Percentiles rank a stretch among this genome's conserved stretches.
These are phyloP conservation scores for Sapayoa aenigma DNA, from an alignment of 2,113 vertebrate genomes.

Conservation along the genomic window DNA sequence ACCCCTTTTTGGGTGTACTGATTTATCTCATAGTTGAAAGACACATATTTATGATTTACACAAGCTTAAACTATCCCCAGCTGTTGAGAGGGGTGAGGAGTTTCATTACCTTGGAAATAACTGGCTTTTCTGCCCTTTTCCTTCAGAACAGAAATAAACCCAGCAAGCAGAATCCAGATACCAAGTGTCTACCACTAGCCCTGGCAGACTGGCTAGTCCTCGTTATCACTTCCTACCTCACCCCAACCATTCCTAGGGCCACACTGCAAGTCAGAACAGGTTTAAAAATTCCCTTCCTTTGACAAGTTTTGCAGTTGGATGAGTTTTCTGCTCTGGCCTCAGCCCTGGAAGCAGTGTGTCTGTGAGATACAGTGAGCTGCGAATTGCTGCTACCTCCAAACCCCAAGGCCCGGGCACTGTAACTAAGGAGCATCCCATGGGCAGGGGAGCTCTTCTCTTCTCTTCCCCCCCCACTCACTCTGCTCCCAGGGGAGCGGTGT, in stretches of 20 bases:
- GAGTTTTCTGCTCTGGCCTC: not conserved
- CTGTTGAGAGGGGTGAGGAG: not conserved
- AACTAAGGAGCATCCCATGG: not conserved
- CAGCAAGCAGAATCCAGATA: not conserved
- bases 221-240: not conserved
- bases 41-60: not conserved
- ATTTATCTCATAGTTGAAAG: not conserved
- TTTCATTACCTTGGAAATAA: not conserved
- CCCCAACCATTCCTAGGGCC: not conserved
- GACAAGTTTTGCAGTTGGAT: not conserved
- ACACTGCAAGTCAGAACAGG: not conserved
- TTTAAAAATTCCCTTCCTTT: not conserved
- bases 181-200: not conserved
- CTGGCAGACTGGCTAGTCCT: not conserved
- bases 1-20: not conserved
- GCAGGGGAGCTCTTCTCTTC: not conserved
- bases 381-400: not conserved
- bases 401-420: fast-evolving
- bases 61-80: not conserved
- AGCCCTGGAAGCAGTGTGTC: not conserved
- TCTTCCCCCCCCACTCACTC: fast-evolving
- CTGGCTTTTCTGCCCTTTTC: not conserved
- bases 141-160: not conserved
- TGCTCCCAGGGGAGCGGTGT: not conserved
- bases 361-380: not conserved